Percentiles rank a stretch among this genome's conserved stretches.
These are phyloP conservation scores for Gymnodraco acuticeps DNA, from an alignment of 2,797 vertebrate species.

Conservation along the genomic window DNA sequence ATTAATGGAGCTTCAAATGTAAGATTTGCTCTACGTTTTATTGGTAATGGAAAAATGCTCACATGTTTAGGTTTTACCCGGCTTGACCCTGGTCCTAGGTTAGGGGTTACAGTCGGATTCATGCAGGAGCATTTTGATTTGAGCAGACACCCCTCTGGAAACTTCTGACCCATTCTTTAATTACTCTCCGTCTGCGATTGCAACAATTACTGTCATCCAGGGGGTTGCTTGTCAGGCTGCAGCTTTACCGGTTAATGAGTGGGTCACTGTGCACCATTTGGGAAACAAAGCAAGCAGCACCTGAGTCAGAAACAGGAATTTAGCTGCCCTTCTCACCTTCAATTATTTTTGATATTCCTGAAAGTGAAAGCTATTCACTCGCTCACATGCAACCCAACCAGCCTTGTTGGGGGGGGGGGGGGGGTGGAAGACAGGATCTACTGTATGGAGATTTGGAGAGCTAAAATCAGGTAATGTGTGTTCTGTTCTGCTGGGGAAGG, in stretches of 20 bases:
- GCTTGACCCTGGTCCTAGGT: slow-evolving; percentile 36
- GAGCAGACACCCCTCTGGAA: slow-evolving; percentile 74
- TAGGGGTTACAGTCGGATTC: slow-evolving; percentile 45
- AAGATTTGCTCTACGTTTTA: background rate
- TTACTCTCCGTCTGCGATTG: slow-evolving; percentile 70
- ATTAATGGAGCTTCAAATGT: background rate
- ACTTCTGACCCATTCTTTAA: slow-evolving; percentile 78
- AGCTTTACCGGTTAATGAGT: slow-evolving; percentile 81
- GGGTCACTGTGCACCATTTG: slow-evolving; percentile 71
- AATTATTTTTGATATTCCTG: slow-evolving; percentile 57
- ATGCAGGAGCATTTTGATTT: slow-evolving; percentile 62
- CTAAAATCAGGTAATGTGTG: slow-evolving; percentile 45
- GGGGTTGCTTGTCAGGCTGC: slow-evolving; percentile 76
- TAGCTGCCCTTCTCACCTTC: slow-evolving; percentile 49
- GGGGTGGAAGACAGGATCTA: slow-evolving; percentile 3
- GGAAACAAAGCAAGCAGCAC: slow-evolving; percentile 69
- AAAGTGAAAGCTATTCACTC: slow-evolving; percentile 51
- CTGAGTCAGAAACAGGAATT: slow-evolving; percentile 64
- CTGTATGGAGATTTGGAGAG: slow-evolving; percentile 24
- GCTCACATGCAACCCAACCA: slow-evolving; percentile 22
- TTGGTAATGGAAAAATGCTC: background rate
- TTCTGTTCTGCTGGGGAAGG: slow-evolving; percentile 32
- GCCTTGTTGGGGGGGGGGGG: slow-evolving; percentile 19
- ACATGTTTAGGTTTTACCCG: background rate
- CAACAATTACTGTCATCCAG: slow-evolving; percentile 82